Evolutionary conservation across 1,140 invertebrate species (phyloP).

Genomic region (Mamestra configurata): DNA sequence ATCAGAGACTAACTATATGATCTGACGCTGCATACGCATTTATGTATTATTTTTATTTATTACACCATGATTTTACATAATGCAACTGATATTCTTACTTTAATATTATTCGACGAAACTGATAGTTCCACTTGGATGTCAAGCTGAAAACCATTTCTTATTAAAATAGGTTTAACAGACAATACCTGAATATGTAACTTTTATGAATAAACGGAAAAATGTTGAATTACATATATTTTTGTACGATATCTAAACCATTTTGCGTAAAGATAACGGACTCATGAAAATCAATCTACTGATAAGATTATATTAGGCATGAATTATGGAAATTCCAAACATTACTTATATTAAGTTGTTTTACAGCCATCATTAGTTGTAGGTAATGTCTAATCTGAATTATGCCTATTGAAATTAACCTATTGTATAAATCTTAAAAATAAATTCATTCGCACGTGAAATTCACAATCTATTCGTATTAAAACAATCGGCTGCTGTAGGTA

Average conservation of each 20-base stretch:
- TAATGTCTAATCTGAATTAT: too few relatives aligned
- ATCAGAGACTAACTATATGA: conserved; percentile 13
- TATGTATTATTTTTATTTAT: background rate
- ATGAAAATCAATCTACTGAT: background rate
- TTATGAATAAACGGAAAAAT: background rate
- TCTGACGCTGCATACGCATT: background rate
- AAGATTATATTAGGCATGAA: background rate
- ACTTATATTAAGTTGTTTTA: background rate
- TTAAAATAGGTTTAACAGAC: background rate
- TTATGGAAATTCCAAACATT: conserved; percentile 8
- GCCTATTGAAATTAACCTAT: too few relatives aligned
- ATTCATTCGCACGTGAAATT: too few relatives aligned
- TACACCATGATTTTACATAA: background rate
- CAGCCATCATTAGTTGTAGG: too few relatives aligned
- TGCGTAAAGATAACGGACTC: background rate
- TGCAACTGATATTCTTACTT: too few relatives aligned
- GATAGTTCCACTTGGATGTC: background rate
- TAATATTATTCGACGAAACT: background rate
- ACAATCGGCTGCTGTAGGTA: too few relatives aligned
- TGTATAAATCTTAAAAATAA: too few relatives aligned
- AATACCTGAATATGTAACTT: background rate
- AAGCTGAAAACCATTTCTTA: background rate
- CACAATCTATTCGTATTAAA: too few relatives aligned
- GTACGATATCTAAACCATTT: background rate
- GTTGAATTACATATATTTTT: background rate